Evolutionary conservation across 1,140 invertebrate species (phyloP).

Genomic region (Brachionus koreanus): DNA sequence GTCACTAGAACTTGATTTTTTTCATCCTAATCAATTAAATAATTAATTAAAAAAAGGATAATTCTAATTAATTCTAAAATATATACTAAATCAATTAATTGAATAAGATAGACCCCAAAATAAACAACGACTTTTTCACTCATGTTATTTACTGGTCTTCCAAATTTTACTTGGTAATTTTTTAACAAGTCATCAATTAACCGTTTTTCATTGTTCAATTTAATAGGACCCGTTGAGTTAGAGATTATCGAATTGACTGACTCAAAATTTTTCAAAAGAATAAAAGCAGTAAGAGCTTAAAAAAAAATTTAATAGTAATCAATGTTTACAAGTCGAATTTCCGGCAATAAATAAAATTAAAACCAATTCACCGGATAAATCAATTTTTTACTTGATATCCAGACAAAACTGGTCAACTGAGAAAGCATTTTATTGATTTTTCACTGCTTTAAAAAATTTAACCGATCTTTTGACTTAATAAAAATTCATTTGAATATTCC

Average conservation of each 20-base stretch:
- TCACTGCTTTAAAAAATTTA: not conserved
- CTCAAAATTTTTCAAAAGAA: not conserved
- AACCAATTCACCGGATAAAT: not conserved
- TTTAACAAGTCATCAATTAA: conserved; percentile 55
- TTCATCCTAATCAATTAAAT: conserved; percentile 18
- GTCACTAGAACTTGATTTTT: conserved; percentile 45
- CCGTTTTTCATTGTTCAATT: conserved; percentile 52
- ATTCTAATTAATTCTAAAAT: not conserved
- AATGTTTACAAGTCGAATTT: not conserved
- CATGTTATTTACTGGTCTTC: conserved; percentile 55
- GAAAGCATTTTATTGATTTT: not conserved
- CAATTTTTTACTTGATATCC: not conserved
- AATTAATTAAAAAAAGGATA: not conserved
- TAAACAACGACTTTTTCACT: conserved; percentile 53
- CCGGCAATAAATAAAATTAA: not conserved
- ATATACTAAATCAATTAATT: conserved; percentile 56
- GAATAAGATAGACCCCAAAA: conserved; percentile 56
- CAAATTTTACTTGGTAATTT: conserved; percentile 56
- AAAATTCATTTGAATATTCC: not conserved
- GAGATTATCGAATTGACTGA: not conserved
- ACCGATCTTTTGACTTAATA: not conserved
- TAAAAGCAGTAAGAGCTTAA: not conserved
- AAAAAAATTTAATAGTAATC: not conserved
- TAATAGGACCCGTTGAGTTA: not conserved
- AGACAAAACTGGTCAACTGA: not conserved